Percentiles rank a stretch among this genome's conserved stretches.
These are phyloP conservation scores for Nemotelus pantherinus DNA, from an alignment of 2,888 invertebrate species.

Conservation along the genomic window DNA sequence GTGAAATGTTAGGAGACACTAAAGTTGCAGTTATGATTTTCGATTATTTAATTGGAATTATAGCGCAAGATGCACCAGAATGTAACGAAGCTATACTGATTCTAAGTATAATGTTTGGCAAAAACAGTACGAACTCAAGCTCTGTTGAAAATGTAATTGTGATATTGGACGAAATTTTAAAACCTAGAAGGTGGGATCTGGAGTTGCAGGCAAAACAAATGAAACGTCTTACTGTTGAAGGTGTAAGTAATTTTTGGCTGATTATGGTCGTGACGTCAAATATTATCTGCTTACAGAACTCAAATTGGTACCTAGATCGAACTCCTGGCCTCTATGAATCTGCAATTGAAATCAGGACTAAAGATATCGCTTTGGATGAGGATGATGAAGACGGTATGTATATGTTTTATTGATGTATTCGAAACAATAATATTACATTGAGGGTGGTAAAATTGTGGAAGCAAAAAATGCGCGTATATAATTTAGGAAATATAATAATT, in stretches of 20 bases:
- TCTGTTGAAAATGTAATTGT: conserved; percentile 54
- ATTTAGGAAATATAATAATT: too few species aligned
- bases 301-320: conserved; percentile 60
- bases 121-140: conserved; percentile 50
- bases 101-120: conserved; percentile 50
- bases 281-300: conserved; percentile 52
- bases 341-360: conserved; percentile 60
- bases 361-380: conserved; percentile 60
- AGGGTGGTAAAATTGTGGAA: too few species aligned
- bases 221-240: conserved; percentile 55
- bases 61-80: conserved; percentile 66
- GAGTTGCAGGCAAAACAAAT: conserved; percentile 58
- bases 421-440: neutral
- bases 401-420: neutral
- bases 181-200: conserved; percentile 61
- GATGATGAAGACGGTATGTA: conserved; percentile 51
- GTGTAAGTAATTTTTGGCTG: neutral
- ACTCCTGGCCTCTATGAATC: conserved; percentile 64
- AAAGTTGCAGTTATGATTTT: conserved; percentile 69
- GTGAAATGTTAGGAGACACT: conserved; percentile 68
- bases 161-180: conserved; percentile 56
- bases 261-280: conserved; percentile 51
- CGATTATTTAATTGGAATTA: conserved; percentile 71
- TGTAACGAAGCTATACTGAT: conserved; percentile 69
- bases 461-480: neutral